These are phyloP conservation scores for Brachionus asplanchnoidis DNA, from an alignment of 1,140 invertebrate genomes.

Conservation along the genomic window DNA sequence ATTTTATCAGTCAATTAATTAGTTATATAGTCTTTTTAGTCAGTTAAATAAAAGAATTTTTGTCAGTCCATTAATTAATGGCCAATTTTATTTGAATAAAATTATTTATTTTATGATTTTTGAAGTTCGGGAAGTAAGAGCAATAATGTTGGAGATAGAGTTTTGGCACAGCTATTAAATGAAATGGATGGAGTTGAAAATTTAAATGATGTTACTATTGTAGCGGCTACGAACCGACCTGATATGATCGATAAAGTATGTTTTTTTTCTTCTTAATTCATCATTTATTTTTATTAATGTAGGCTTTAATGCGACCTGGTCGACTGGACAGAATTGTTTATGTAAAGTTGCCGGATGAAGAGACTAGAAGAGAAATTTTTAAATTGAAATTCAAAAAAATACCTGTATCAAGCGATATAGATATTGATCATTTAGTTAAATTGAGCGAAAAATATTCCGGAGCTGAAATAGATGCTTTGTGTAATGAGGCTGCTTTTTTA, in stretches of 20 bases:
- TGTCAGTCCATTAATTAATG: too few relatives aligned
- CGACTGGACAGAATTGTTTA: slow-evolving; percentile 81
- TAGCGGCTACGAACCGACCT: slow-evolving; percentile 93
- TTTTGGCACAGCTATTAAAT: slow-evolving; percentile 77
- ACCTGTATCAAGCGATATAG: slow-evolving; percentile 63
- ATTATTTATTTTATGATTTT: slow-evolving; percentile 49
- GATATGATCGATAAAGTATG: slow-evolving; percentile 74
- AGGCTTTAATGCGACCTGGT: slow-evolving; percentile 75
- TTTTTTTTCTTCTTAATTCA: not conserved
- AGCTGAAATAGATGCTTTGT: slow-evolving; percentile 76
- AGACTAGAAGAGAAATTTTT: slow-evolving; percentile 68
- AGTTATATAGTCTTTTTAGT: too few relatives aligned
- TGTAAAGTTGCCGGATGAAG: slow-evolving; percentile 72
- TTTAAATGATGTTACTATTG: slow-evolving; percentile 74
- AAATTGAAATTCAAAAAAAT: slow-evolving; percentile 62
- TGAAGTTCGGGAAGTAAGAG: slow-evolving; percentile 46
- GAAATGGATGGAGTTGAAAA: slow-evolving; percentile 66
- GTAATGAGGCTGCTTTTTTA: slow-evolving; percentile 73
- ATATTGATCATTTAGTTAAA: slow-evolving; percentile 63
- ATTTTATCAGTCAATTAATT: too few relatives aligned
- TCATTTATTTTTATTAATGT: not conserved
- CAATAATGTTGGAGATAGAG: slow-evolving; percentile 63
- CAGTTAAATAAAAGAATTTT: too few relatives aligned
- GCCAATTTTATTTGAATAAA: too few relatives aligned
- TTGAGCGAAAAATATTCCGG: slow-evolving; percentile 74